These are phyloP conservation scores for Callyntrura sp. DNA, from an alignment of 2,888 invertebrate species.

Conservation along the genomic window DNA sequence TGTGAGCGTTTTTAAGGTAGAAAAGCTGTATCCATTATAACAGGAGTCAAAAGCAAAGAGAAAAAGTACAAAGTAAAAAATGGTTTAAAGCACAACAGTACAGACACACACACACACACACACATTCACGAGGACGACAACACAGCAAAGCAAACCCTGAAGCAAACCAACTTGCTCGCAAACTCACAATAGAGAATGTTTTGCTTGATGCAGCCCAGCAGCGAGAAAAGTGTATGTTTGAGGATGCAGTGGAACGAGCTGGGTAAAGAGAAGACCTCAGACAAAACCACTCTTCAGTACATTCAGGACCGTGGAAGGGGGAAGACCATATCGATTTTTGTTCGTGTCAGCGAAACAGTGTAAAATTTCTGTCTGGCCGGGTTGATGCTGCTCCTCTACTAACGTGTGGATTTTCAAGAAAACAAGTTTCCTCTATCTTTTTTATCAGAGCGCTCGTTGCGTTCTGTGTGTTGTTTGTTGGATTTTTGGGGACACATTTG, in stretches of 20 bases:
- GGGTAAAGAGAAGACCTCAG: constrained; percentile 48
- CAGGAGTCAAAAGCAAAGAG: constrained; percentile 9
- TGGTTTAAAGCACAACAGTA: constrained; percentile 29
- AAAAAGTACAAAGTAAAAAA: constrained; percentile 20
- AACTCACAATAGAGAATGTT: background rate
- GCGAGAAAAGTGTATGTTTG: background rate
- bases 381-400: background rate
- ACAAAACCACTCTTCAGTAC: constrained; percentile 57
- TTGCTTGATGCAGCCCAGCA: background rate
- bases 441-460: background rate
- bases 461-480: background rate
- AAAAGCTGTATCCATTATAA: background rate
- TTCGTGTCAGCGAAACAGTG: background rate
- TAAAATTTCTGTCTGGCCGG: background rate
- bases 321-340: constrained; percentile 63
- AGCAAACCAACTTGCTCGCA: constrained; percentile 37
- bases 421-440: background rate
- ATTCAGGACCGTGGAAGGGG: constrained; percentile 66
- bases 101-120: constrained; percentile 26
- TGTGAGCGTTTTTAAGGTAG: too few species aligned
- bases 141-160: background rate
- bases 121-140: too few species aligned
- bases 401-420: background rate
- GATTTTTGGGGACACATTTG: constrained; percentile 7
- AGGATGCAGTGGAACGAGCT: constrained; percentile 36